Evolutionary conservation across 2,797 vertebrate genomes (phyloP), one percentile per base, ranked within the genome.

Genomic region (Botia almorhae): DNA sequence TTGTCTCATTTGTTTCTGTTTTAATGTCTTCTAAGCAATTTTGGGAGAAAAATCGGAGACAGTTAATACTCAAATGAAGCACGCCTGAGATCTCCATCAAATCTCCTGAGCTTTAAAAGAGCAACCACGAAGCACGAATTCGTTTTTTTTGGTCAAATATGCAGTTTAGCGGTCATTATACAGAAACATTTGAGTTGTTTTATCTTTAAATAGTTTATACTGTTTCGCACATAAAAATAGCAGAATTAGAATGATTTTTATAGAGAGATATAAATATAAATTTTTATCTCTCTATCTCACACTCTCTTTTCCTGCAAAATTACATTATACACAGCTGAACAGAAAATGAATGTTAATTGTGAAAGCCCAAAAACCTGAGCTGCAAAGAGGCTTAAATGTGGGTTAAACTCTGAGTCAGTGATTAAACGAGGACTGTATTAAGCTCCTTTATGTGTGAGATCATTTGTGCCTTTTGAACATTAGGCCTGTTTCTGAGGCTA

Each of bases 301-400:
- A 46, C 17, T 83, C n/a, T 39, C 36, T 53, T 13, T 64, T 23
- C 13, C 12, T 73, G 5, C 23, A 76, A n/a, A 56, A 68, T 55
- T 2, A 76, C n/a, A 51, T 39, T 65, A 39, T 23, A 39, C 3
- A 21, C 21, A 10, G n/a, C 14, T 65, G 26, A 64, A 19, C 11
- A 64, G 46, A 55, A 55, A 76, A 68, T 29, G 5, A 68, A 76
- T 68, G 64, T 43, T 75, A 75, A 75, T 75, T 76, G 50, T 17
- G 46, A 76, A 46, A 26, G 33, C 33, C 60, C 19, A 17, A 43
- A 19, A 76, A 29, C 19, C 51, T 76, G 5, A 7, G 56, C 64
- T 68, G 16, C 4, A 46, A 29, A 65, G 36, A 23, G 56, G 74
- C 64, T 68, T 76, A 19, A 68, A 58, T 68, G 19, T 68, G 21